These are phyloP conservation scores for Nesidiocoris tenuis DNA, from an alignment of 2,888 invertebrate species.

Conservation along the genomic window DNA sequence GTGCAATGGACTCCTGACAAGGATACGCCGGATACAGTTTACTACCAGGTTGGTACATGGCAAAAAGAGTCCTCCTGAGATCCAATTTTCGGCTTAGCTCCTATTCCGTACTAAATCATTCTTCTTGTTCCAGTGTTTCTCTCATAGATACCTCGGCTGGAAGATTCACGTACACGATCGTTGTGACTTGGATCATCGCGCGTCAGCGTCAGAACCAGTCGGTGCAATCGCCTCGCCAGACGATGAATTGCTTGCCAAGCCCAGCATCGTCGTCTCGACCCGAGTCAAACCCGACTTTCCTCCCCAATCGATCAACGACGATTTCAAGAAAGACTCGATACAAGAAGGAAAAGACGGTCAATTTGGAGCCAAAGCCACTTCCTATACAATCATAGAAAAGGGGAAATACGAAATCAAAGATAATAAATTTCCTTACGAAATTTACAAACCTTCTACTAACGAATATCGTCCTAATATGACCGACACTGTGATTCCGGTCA, in stretches of 20 bases:
- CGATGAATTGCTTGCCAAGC: conserved; percentile 58
- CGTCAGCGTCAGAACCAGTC: conserved; percentile 61
- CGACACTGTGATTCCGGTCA: conserved; percentile 46
- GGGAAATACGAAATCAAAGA: conserved; percentile 32
- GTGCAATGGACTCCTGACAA: conserved; percentile 84
- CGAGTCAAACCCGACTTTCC: conserved; percentile 61
- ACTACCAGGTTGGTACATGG: conserved; percentile 71
- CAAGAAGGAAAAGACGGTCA: conserved; percentile 14
- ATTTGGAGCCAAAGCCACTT: conserved; percentile 10
- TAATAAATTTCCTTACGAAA: conserved; percentile 45
- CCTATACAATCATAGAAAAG: neutral
- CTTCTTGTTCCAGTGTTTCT: conserved; percentile 72
- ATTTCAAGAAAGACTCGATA: conserved; percentile 13
- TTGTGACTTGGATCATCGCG: conserved; percentile 62
- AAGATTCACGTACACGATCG: conserved; percentile 87
- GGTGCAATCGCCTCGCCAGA: conserved; percentile 54
- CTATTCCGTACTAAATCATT: no score
- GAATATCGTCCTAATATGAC: conserved; percentile 33
- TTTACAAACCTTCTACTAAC: conserved; percentile 40
- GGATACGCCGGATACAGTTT: conserved; percentile 85
- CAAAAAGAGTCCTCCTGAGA: no score
- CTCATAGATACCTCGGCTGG: conserved; percentile 92
- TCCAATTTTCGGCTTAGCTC: neutral
- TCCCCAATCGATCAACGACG: conserved; percentile 43
- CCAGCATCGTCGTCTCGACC: conserved; percentile 67